phyloP scores from a whole-genome alignment of 2,888 invertebrate species.

The Drosophila subquinaria region DNA sequence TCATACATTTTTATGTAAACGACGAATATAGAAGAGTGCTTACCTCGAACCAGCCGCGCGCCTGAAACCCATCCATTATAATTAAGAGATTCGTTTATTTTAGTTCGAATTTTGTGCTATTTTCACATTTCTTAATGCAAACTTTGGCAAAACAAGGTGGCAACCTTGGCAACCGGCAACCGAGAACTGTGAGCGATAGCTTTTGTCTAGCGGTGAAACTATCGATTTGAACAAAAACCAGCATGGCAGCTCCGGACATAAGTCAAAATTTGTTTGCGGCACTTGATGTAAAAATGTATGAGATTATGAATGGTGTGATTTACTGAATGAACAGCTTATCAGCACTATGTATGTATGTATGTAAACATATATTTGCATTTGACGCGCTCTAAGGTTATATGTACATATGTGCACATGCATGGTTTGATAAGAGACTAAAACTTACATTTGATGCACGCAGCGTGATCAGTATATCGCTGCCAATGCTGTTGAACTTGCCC shows the following conservation, averaged over 20 bases:
- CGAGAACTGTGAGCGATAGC: conserved; percentile 23
- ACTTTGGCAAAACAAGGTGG: not conserved
- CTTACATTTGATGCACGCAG: conserved; percentile 77
- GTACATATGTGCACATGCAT: conserved; percentile 26
- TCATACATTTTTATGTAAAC: not conserved
- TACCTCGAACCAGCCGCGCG: conserved; percentile 85
- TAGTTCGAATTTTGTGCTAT: conserved; percentile 5
- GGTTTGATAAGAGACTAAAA: conserved; percentile 49
- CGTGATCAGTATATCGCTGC: conserved; percentile 81
- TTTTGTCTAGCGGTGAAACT: conserved; percentile 16
- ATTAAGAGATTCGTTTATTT: conserved; percentile 60
- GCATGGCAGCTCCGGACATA: conserved; percentile 37
- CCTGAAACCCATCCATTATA: conserved; percentile 71
- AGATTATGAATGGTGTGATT: conserved; percentile 28
- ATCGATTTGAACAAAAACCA: conserved; percentile 19
- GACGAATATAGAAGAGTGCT: conserved; percentile 19
- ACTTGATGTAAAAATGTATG: conserved; percentile 14
- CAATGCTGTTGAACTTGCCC: conserved; percentile 81
- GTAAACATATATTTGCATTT: conserved; percentile 5
- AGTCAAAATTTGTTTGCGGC: conserved; percentile 1
- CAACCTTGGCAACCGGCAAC: conserved; percentile 31
- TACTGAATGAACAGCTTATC: conserved; percentile 52
- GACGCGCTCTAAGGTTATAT: conserved; percentile 40
- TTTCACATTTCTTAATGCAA: conserved; percentile 39
- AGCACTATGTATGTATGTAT: conserved; percentile 1